Base-by-base conservation (phyloP, 2,797 vertebrate species). In the Epinephelus coioides region DNA sequence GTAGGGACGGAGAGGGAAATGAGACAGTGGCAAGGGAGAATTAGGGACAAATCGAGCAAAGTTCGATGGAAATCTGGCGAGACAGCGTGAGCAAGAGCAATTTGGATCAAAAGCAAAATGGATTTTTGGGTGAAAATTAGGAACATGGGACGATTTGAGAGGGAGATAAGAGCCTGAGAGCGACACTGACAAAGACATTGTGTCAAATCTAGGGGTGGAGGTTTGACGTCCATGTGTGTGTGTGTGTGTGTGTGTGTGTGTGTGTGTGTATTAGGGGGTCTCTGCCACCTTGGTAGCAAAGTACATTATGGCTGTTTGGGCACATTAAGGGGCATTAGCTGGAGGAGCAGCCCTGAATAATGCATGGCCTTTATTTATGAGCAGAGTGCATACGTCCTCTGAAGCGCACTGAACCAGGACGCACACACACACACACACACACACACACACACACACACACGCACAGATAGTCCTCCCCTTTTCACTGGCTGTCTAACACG, bases 261-360 rank as follows among this genome's bases (percentile, higher is more conserved):
- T 12, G 64, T 21, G 60, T 38, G 50, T 30, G 78, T 21, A 61
- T 1, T 76, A 6, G 56, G 63, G 76, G 81, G 86, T 82, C 83
- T 83, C 49, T 78, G 83, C 85, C 91, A 90, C 89, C 92, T 84
- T 81, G 64, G 72, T 75, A 63, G 79, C 54, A 63, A 46, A 89
- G 90, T 85, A 89, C 88, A 93, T 91, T 89, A 90, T 87, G 83
- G 83, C 83, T 88, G 89, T 91, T 94, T 90, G 91, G 91, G 89
- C 88, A 88, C 91, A 93, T 94, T 92, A 93, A 85, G 83, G 85
- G 85, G 87, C 91, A 92, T 94, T 91, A 91, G 91, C 78, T 85
- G 82, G 81, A 89, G 88, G 88, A 94, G 89, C 86, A 54, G 2
- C 51, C 47, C 66, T 94, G 91, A 94, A 94, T 94, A 92, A 93